Conservation (phyloP, 2,888 invertebrate genomes). For the Frankliniella intonsa region DNA sequence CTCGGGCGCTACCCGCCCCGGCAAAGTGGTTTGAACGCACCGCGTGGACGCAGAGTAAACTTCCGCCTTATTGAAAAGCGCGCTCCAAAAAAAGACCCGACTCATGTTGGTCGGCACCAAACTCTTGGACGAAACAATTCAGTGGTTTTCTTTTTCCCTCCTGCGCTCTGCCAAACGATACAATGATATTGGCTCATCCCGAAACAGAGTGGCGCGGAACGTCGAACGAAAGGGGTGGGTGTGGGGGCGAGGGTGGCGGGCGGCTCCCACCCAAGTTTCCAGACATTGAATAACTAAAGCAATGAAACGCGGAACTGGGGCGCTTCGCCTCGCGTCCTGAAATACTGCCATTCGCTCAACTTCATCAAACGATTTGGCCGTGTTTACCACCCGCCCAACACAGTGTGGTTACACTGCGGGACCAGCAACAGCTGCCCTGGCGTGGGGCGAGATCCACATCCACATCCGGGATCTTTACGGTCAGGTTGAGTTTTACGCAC, state of each 20-base stretch:
- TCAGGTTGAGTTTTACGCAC: neutral
- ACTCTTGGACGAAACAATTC: neutral
- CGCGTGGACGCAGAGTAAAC: neutral
- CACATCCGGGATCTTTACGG: neutral
- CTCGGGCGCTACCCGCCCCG: neutral
- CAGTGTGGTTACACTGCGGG: neutral
- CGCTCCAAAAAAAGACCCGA: neutral
- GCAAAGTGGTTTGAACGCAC: neutral
- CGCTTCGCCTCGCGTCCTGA: neutral
- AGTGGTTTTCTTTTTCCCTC: neutral
- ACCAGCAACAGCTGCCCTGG: neutral
- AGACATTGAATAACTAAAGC: conserved; percentile 5
- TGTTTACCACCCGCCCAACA: neutral
- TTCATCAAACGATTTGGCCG: neutral
- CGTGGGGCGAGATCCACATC: no score
- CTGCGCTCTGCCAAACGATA: neutral
- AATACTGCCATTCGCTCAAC: neutral
- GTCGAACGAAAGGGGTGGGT: neutral
- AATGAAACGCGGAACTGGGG: neutral
- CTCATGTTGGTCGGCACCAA: neutral
- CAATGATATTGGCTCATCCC: neutral
- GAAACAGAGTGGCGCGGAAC: neutral
- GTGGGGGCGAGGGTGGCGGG: neutral
- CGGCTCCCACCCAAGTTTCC: neutral
- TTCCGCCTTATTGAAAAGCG: no score